Base-by-base conservation (phyloP, 2,888 invertebrate genomes). In the Adelphocoris suturalis region DNA sequence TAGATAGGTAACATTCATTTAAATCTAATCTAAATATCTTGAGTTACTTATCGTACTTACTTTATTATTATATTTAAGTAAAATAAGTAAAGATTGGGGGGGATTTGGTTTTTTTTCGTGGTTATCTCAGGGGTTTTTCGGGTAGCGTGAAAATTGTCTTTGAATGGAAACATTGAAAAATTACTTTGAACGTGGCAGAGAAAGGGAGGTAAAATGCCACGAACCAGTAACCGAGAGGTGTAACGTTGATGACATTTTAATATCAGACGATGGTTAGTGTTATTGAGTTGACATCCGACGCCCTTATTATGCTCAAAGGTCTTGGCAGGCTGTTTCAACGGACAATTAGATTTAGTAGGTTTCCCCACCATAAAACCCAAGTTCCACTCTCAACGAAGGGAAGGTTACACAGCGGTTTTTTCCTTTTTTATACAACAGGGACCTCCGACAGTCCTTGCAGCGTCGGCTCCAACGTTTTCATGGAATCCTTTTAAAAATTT, bases 401-500 rank as follows among this genome's bases (percentile, higher is more conserved):
- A 19, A 61, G 61, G n/a, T 61, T 52, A 16, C 16, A 52, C 2
- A 61, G 61, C 19, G 19, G 61, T 61, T 68, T 68, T 68, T 9
- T 12, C 27, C 12, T 27, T 11, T 23, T 68, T 68, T 68, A 68
- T 68, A 68, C 19, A 7, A 23, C 37, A 7, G 37, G 4, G 23
- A 27, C 27, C 68, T 23, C 68, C 23, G 9, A 12, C 23, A 9
- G 13, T 23, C 13, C 12, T 23, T 19, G 61, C 19, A 4, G 61
- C n/a, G 61, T 23, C 61, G 19, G 19, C 68, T 68, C 12, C 68
- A 23, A 23, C 68, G 68, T 68, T 68, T 68, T 68, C 68, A 68
- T 68, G 13, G 27, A 68, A 68, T 68, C 68, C 68, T 68, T 52
- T 23, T 68, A 27, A 68, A 68, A 68, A 68, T 68, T 68, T 68